Conservation (phyloP, 2,113 vertebrate species). For the Nycticorax nycticorax region DNA sequence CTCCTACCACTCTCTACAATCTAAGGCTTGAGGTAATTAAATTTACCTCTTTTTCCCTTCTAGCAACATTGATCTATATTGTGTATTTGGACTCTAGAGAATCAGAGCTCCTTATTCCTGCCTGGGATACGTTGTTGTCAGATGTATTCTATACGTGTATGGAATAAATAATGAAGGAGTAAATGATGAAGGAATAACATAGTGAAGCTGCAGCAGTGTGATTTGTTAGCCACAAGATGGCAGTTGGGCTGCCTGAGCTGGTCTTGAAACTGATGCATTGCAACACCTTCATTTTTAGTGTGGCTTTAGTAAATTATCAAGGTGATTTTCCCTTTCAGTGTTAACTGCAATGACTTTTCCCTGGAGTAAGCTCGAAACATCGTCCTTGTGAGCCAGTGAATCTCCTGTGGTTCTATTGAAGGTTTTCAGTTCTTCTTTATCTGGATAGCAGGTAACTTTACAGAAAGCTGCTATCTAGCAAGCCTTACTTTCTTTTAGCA, state of each 20-base stretch:
- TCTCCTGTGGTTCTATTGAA: not conserved
- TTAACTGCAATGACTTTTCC: not conserved
- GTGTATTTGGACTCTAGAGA: slow-evolving; percentile 54
- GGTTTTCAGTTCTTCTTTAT: not conserved
- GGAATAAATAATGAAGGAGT: not conserved
- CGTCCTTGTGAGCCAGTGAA: not conserved
- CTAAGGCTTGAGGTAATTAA: slow-evolving; percentile 62
- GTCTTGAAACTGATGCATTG: not conserved
- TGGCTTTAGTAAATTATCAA: not conserved
- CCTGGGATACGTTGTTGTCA: slow-evolving; percentile 19
- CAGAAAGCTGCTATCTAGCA: not conserved
- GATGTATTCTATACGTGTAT: slow-evolving; percentile 9
- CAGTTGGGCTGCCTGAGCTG: slow-evolving; percentile 46
- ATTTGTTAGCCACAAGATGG: slow-evolving; percentile 57
- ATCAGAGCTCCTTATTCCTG: slow-evolving; percentile 59
- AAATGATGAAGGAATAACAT: not conserved
- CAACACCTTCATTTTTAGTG: not conserved
- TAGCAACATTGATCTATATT: slow-evolving; percentile 44
- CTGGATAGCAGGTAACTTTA: not conserved
- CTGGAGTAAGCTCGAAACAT: not conserved
- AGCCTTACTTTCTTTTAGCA: not conserved
- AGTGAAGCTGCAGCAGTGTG: not conserved
- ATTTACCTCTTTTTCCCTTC: slow-evolving; percentile 48
- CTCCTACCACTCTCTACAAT: not conserved
- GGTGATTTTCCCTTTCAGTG: not conserved